Percentiles rank a stretch among this genome's conserved stretches.
Conservation (phyloP, 23 tunicate species). For the Ascidia mentula region DNA sequence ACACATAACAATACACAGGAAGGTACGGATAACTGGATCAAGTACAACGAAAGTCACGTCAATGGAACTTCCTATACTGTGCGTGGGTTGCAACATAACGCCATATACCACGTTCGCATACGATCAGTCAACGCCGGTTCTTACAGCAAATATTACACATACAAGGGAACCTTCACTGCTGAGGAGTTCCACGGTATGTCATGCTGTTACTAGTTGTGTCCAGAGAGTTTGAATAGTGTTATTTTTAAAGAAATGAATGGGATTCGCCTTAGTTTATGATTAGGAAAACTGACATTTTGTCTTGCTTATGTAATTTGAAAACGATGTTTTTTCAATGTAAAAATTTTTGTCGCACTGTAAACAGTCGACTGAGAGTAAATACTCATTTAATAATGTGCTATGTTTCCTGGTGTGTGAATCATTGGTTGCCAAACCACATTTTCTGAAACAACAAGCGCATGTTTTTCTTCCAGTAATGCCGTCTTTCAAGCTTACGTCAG, state of each 20-base stretch:
- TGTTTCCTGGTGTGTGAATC: not conserved
- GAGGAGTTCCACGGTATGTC: slow-evolving; percentile 49
- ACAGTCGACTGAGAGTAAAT: not conserved
- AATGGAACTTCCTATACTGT: slow-evolving; percentile 69
- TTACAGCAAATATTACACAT: slow-evolving; percentile 55
- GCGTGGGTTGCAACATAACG: slow-evolving; percentile 63
- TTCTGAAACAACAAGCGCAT: no score
- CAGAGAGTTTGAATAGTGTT: not conserved
- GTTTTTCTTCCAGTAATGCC: slow-evolving; percentile 56
- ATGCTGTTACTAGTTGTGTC: not conserved
- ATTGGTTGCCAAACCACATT: not conserved
- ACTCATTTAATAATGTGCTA: not conserved
- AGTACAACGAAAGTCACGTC: slow-evolving; percentile 74
- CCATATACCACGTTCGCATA: slow-evolving; percentile 67
- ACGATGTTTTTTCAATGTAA: not conserved
- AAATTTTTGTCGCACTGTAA: no score
- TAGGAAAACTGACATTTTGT: not conserved
- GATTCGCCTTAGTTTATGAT: not conserved
- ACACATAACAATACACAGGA: no score
- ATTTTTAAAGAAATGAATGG: not conserved
- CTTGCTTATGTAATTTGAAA: not conserved
- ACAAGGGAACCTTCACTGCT: slow-evolving; percentile 68
- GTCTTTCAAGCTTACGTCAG: slow-evolving; percentile 82
- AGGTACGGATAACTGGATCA: slow-evolving; percentile 66
- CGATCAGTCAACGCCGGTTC: slow-evolving; percentile 74